These are phyloP conservation scores for Pholis gunnellus DNA, from an alignment of 2,113 vertebrate species.

Conservation along the genomic window DNA sequence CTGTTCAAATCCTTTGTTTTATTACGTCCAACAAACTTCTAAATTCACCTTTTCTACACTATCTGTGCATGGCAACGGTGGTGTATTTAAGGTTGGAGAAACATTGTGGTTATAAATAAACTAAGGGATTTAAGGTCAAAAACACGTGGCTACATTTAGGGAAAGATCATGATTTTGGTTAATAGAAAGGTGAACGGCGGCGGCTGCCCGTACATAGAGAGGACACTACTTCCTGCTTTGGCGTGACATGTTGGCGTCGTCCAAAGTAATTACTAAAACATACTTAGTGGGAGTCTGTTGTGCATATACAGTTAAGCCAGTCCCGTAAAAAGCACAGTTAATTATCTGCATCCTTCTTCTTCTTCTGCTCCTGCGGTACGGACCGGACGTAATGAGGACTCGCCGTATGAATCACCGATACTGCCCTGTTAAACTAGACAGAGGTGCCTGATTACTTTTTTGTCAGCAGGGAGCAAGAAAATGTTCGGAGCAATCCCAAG, in stretches of 20 bases:
- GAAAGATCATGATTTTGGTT: background rate
- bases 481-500: conserved; percentile 55
- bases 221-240: background rate
- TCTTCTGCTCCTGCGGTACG: conserved; percentile 28
- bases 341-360: conserved; percentile 44
- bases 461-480: conserved; percentile 68
- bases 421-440: conserved; percentile 59
- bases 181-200: background rate
- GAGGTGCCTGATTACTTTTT: conserved; percentile 73
- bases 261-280: background rate
- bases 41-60: background rate
- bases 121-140: background rate
- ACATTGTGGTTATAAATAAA: background rate
- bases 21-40: background rate
- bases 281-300: background rate
- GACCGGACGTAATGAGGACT: conserved; percentile 36
- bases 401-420: conserved; percentile 60
- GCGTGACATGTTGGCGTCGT: background rate
- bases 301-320: background rate
- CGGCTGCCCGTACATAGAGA: background rate
- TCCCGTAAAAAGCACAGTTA: conserved; percentile 18
- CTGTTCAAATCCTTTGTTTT: no score
- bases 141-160: background rate
- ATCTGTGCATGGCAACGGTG: background rate
- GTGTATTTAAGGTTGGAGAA: background rate